Percentiles rank a stretch among this genome's conserved stretches.
These are phyloP conservation scores for Micromesistius poutassou DNA, from an alignment of 2,797 vertebrate species.

Conservation along the genomic window DNA sequence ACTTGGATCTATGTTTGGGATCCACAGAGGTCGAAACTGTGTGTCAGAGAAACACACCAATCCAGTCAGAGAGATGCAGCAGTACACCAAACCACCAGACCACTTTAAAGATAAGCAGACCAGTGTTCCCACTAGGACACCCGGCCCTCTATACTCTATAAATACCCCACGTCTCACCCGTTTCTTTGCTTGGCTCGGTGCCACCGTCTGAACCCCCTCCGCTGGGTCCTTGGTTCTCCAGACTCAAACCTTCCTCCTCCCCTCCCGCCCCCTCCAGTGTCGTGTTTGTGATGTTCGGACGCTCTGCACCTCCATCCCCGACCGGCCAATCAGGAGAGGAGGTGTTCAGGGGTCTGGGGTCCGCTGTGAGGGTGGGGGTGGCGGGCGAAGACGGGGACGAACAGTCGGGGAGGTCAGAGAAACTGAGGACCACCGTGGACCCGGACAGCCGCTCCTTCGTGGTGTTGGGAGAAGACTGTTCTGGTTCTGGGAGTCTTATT, in stretches of 20 bases:
- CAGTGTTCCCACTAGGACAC: too few relatives aligned
- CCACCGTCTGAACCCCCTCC: background rate
- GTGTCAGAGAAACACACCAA: too few relatives aligned
- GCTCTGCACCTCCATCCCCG: too few relatives aligned
- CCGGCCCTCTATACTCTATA: background rate
- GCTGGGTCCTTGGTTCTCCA: background rate
- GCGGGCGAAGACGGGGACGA: background rate
- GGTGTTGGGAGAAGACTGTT: background rate
- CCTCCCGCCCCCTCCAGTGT: background rate
- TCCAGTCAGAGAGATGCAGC: background rate
- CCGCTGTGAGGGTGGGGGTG: background rate
- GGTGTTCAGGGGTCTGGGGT: background rate
- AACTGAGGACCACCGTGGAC: background rate
- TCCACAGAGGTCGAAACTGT: background rate
- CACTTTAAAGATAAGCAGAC: background rate
- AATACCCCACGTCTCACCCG: background rate
- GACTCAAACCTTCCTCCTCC: background rate
- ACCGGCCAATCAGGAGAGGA: background rate
- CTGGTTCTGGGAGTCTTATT: background rate
- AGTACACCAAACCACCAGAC: background rate
- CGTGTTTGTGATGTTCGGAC: background rate
- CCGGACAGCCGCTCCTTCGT: background rate
- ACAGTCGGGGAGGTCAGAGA: constrained; percentile 1
- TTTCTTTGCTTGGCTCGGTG: background rate
- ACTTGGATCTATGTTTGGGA: constrained; percentile 48